Conservation (phyloP, 2,797 vertebrate species). For the Muscicapa striata region DNA sequence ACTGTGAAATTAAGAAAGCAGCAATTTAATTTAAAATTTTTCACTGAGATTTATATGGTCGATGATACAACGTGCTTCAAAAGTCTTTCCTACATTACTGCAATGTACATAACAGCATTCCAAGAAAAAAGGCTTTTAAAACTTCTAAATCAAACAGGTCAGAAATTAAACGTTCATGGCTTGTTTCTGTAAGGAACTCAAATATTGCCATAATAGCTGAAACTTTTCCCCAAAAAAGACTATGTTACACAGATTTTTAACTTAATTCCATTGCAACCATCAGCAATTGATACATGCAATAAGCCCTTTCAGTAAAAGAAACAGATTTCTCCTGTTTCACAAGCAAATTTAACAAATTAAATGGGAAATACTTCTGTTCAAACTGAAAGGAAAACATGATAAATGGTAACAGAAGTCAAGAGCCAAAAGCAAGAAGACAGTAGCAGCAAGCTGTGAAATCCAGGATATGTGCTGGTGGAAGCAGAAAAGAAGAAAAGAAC, state of each 20-base stretch:
- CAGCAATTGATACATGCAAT: background rate
- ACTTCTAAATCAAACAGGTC: background rate
- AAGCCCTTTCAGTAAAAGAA: background rate
- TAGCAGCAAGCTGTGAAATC: background rate
- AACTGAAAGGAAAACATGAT: background rate
- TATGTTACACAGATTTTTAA: background rate
- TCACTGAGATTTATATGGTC: background rate
- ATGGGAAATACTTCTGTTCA: background rate
- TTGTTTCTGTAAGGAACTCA: background rate
- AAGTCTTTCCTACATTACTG: background rate
- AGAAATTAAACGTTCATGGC: background rate
- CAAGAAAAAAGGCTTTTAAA: background rate
- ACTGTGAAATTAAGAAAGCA: background rate
- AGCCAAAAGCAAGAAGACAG: background rate
- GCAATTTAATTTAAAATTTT: background rate
- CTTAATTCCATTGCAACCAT: background rate
- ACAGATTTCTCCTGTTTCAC: background rate
- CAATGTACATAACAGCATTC: background rate
- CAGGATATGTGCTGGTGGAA: background rate
- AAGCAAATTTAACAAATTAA: background rate
- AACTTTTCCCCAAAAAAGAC: background rate
- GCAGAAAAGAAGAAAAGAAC: background rate
- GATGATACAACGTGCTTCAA: background rate
- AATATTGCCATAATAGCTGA: background rate
- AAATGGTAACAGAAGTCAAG: background rate